Conservation (phyloP, 23 tunicate genomes). For the Halocynthia aurantium region DNA sequence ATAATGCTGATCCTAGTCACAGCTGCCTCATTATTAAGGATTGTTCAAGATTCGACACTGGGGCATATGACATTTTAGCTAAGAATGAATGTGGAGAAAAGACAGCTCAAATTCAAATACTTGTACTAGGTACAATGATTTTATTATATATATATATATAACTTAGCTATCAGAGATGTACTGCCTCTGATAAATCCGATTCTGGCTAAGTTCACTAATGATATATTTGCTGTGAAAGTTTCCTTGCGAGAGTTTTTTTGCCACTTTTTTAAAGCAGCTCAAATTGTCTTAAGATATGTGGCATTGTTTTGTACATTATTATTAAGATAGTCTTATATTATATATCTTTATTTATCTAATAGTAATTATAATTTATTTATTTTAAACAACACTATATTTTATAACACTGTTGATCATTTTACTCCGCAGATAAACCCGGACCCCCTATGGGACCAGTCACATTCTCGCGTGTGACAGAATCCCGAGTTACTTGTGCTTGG, state of each 20-base stretch:
- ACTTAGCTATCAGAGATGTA: not conserved
- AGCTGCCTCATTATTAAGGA: conserved; percentile 72
- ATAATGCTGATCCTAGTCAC: conserved; percentile 49
- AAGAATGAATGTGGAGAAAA: conserved; percentile 90
- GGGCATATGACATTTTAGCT: conserved; percentile 53
- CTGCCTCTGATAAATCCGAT: too few relatives aligned
- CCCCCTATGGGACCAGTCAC: conserved; percentile 25
- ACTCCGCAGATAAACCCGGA: conserved; percentile 34
- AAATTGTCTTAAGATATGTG: not conserved
- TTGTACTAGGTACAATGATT: conserved; percentile 36
- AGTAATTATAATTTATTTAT: too few relatives aligned
- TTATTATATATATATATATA: not conserved
- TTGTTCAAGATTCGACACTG: conserved; percentile 59
- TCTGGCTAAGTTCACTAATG: too few relatives aligned
- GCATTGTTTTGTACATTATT: too few relatives aligned
- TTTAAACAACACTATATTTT: too few relatives aligned
- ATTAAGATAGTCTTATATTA: too few relatives aligned
- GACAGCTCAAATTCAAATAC: conserved; percentile 62
- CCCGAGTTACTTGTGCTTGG: conserved; percentile 8
- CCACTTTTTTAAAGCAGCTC: not conserved
- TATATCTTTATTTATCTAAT: too few relatives aligned
- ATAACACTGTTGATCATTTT: too few relatives aligned
- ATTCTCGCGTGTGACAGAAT: conserved; percentile 3
- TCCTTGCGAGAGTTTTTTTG: not conserved
- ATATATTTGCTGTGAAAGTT: too few relatives aligned